Percentiles rank a stretch among this genome's conserved stretches.
These are phyloP conservation scores for Rhabdomys dilectus DNA, from an alignment of 2,113 vertebrate species.

Conservation along the genomic window DNA sequence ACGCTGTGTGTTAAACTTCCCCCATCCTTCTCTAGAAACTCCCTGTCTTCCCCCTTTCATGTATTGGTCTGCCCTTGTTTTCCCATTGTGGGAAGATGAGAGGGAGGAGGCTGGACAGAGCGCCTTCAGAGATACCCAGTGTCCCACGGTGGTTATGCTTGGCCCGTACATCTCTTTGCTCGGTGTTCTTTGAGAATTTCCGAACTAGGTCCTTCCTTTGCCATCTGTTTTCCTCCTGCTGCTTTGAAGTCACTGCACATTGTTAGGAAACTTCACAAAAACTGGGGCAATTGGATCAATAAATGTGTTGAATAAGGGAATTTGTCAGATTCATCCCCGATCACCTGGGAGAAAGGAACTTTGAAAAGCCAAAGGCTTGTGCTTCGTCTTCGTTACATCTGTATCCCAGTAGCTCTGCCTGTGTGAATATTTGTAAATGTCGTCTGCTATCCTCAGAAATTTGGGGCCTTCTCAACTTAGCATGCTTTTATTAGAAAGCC, in stretches of 20 bases:
- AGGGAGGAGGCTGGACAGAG: background rate
- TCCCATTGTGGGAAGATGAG: accelerated
- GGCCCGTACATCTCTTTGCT: background rate
- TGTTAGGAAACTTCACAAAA: constrained; percentile 60
- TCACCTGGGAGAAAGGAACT: background rate
- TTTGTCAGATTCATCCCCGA: background rate
- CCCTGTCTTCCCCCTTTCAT: background rate
- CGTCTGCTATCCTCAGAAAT: constrained; percentile 8
- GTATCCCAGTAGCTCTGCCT: background rate
- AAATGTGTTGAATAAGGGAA: constrained; percentile 29
- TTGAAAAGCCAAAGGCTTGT: background rate
- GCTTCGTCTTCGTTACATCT: constrained; percentile 26
- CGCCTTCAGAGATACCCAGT: background rate
- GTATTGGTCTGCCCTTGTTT: constrained; percentile 21
- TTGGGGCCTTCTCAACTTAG: background rate
- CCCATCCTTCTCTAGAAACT: background rate
- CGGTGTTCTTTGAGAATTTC: background rate
- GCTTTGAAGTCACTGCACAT: background rate
- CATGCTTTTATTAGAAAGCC: constrained; percentile 9
- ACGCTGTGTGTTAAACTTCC: background rate
- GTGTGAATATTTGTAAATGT: background rate
- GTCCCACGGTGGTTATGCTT: background rate
- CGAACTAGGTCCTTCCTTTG: background rate
- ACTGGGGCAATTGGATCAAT: constrained; percentile 47
- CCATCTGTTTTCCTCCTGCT: background rate